These are phyloP conservation scores for Patagioenas fasciata DNA, from an alignment of 2,113 vertebrate species.

Conservation along the genomic window DNA sequence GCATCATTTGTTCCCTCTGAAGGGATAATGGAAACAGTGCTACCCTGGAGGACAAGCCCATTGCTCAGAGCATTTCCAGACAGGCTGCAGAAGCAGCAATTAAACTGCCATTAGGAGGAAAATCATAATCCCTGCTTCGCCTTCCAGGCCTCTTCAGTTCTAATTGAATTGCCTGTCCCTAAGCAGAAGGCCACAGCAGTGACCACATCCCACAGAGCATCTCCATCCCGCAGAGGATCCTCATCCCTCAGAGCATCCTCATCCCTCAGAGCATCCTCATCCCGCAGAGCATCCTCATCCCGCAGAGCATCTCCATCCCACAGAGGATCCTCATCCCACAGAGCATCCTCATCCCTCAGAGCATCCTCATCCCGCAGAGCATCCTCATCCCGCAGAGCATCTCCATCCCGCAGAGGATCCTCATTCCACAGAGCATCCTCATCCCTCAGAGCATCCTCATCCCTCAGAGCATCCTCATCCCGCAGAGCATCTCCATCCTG, in stretches of 20 bases:
- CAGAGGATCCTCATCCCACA: too few relatives aligned
- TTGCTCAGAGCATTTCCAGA: neutral
- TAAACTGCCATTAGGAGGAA: neutral
- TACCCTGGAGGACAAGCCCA: fast-evolving
- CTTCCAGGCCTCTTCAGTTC: neutral
- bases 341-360: neutral
- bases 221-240: too few relatives aligned
- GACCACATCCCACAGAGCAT: neutral
- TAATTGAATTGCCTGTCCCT: neutral
- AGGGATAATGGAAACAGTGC: fast-evolving
- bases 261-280: neutral
- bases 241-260: too few relatives aligned
- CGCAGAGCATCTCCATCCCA: too few relatives aligned
- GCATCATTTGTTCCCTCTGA: fast-evolving
- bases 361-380: neutral
- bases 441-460: neutral
- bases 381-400: neutral
- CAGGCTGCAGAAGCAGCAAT: neutral
- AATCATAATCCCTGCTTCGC: neutral
- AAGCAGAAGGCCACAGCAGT: fast-evolving
- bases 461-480: neutral
- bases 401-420: too few relatives aligned
- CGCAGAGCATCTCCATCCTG: neutral
- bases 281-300: neutral
- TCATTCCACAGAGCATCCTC: too few relatives aligned